phyloP scores from a whole-genome alignment of 2,797 vertebrate genomes.

The Amniataba percoides region DNA sequence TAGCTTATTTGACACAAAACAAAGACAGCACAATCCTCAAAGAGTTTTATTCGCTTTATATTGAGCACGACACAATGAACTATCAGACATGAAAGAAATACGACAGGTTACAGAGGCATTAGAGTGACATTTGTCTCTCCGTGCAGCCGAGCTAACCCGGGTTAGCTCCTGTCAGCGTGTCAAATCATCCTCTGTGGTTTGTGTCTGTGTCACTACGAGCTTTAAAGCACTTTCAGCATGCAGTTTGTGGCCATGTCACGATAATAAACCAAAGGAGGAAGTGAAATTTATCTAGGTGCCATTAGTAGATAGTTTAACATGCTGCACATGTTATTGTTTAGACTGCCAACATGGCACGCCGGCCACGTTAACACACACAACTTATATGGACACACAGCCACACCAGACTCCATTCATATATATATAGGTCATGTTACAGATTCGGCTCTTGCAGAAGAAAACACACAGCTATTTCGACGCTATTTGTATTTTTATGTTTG shows the following conservation, averaged over 20 bases:
- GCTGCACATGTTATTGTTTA: conserved; percentile 18
- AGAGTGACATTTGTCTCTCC: neutral
- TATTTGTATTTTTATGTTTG: neutral
- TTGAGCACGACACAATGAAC: fast-evolving
- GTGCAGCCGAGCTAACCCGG: neutral
- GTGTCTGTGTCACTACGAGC: no score
- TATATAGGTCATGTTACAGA: neutral
- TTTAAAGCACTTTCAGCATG: no score
- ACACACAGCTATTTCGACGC: neutral
- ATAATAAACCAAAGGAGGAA: fast-evolving
- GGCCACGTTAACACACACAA: conserved; percentile 17
- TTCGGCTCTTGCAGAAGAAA: neutral
- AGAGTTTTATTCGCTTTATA: neutral
- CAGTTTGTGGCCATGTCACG: no score
- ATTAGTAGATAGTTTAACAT: neutral
- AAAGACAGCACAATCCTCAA: neutral
- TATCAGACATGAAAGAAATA: neutral
- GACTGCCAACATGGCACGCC: conserved; percentile 73
- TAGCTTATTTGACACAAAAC: neutral
- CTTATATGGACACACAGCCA: conserved; percentile 8
- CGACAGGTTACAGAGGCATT: neutral
- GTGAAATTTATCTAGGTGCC: fast-evolving
- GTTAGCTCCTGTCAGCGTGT: conserved; percentile 18
- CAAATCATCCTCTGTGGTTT: neutral
- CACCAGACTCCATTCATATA: neutral